Conservation (phyloP, 2,888 invertebrate genomes). For the Hemicrepidius hirtus region DNA sequence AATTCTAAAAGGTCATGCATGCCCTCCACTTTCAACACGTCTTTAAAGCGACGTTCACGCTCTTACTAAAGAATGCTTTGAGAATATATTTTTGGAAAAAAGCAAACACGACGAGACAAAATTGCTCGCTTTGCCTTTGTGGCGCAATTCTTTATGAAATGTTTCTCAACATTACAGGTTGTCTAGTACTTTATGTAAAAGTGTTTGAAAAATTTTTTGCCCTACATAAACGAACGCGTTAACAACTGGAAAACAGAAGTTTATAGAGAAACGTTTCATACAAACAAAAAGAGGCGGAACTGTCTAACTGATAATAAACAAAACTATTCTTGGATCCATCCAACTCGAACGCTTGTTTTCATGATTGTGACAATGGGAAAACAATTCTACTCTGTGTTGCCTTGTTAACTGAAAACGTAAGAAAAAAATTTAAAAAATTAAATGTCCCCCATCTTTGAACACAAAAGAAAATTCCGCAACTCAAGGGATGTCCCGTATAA, state of each 20-base stretch:
- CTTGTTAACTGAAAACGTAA: no score
- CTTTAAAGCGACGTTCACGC: conserved; percentile 56
- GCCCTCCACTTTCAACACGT: conserved; percentile 56
- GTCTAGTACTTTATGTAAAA: background rate
- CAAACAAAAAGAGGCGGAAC: conserved; percentile 19
- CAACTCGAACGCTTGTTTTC: background rate
- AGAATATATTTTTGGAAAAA: conserved; percentile 58
- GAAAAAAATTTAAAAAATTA: no score
- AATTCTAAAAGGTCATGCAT: conserved; percentile 53
- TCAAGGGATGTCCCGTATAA: no score
- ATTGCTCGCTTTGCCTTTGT: conserved; percentile 50
- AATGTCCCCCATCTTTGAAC: no score
- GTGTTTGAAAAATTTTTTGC: conserved; percentile 11
- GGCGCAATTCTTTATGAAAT: conserved; percentile 43
- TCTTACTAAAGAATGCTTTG: conserved; percentile 57
- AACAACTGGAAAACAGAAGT: conserved; percentile 28
- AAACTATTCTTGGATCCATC: conserved; percentile 29
- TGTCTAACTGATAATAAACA: conserved; percentile 26
- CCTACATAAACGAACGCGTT: background rate
- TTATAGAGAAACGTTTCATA: conserved; percentile 1
- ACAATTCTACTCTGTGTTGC: conserved; percentile 14
- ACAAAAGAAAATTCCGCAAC: no score
- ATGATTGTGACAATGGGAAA: background rate
- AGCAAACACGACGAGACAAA: conserved; percentile 44
- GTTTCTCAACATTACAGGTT: background rate